Base-by-base conservation (phyloP, 2,888 invertebrate species). In the Conops quadrifasciatus region DNA sequence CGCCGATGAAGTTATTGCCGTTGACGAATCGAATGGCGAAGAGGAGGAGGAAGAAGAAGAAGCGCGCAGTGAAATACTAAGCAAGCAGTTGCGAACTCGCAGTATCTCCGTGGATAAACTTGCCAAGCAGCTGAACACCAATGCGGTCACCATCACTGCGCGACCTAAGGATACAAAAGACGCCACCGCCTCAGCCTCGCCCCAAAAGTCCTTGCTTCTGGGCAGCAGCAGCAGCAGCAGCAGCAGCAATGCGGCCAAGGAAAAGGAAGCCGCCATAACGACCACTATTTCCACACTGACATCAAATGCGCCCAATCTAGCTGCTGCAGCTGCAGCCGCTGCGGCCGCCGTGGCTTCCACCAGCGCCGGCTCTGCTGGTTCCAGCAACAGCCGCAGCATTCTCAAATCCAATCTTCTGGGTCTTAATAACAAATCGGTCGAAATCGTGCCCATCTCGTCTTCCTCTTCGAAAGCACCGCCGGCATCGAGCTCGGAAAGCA, bases 121-220 rank as follows among this genome's bases (percentile, higher is more conserved):
- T 5, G 82, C 83, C 43, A 81, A 83, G 71, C 84, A 84, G 69
- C 75, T 84, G 30, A 84, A 82, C 70, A 81, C 85, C 2, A 84
- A 84, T 76, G 84, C 85, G 16, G 84, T 85, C 0, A 85, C 85
- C 5, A 85, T 85, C 4, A 85, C 80, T 19, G 83, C 86, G n/a
- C 81, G 84, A 21, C 83, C 85, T 72, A 83, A 83, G 72, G 81
- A 81, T n/a, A 67, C 71, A 7, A 45, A 73, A 7, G 71, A 63
- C 30, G 69, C 51, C 24, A 49, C 68, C 62, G 71, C 63, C n/a
- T 74, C 72, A 26, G 68, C 74, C 16, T 77, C 76, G 28, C 72
- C 77, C 11, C 76, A 74, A 28, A 74, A 75, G 59, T 71, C 77
- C 1, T 45, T 75, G 56, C 73, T 76, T 11, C 21, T 60, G 21